Evolutionary conservation across 2,888 invertebrate genomes (phyloP).

Genomic region (Phyllotreta cruciferae): DNA sequence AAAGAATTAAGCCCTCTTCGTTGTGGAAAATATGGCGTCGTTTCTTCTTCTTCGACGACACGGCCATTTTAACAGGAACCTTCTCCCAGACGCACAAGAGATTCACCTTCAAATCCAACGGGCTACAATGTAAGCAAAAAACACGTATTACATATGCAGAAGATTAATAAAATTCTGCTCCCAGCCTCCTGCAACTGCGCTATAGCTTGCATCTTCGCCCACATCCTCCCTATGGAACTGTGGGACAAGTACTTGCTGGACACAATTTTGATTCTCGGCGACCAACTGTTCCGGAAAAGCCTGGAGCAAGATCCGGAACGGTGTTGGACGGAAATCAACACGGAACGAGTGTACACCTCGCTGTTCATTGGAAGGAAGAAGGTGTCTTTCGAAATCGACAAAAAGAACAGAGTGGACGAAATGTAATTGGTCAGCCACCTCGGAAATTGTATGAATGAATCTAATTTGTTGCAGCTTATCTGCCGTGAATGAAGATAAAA

Average conservation of each 20-base stretch:
- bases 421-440: slow-evolving; percentile 12
- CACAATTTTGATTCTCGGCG: slow-evolving; percentile 63
- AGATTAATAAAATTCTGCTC: not conserved
- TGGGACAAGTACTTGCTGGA: slow-evolving; percentile 69
- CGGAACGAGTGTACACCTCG: slow-evolving; percentile 49
- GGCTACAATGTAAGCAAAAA: slow-evolving; percentile 52
- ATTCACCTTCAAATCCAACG: slow-evolving; percentile 51
- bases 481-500: slow-evolving; percentile 38
- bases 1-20: slow-evolving; percentile 50
- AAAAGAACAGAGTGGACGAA: slow-evolving; percentile 38
- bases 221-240: slow-evolving; percentile 64
- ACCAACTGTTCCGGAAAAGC: slow-evolving; percentile 60
- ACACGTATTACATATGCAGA: too few relatives aligned
- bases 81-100: slow-evolving; percentile 52
- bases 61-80: slow-evolving; percentile 50
- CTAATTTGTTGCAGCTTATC: slow-evolving; percentile 21
- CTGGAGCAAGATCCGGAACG: slow-evolving; percentile 44
- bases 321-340: slow-evolving; percentile 43
- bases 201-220: slow-evolving; percentile 65
- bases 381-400: slow-evolving; percentile 50
- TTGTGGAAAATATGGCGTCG: slow-evolving; percentile 55
- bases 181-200: slow-evolving; percentile 64
- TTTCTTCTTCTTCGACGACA: slow-evolving; percentile 46
- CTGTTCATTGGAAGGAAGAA: slow-evolving; percentile 49
- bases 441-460: too few relatives aligned